These are phyloP conservation scores for Hymenopus coronatus DNA, from an alignment of 2,888 invertebrate species.

Conservation along the genomic window DNA sequence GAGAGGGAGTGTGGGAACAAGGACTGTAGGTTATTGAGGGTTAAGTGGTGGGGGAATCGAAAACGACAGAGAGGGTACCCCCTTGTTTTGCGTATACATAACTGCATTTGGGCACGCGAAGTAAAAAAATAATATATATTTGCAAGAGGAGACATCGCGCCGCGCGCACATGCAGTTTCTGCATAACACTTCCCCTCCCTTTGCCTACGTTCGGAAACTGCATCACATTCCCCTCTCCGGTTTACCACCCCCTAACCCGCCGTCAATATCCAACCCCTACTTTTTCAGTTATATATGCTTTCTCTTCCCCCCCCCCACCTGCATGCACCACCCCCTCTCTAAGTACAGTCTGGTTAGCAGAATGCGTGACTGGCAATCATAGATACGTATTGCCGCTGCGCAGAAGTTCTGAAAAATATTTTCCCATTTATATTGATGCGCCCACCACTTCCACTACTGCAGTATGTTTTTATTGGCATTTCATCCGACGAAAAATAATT, in stretches of 20 bases:
- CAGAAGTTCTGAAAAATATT: neutral
- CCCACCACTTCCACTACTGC: neutral
- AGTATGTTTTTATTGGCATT: neutral
- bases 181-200: neutral
- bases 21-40: neutral
- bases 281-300: slow-evolving; percentile 18
- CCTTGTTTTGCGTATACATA: neutral
- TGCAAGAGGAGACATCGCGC: neutral
- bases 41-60: neutral
- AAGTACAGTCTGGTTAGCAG: neutral
- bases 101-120: neutral
- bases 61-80: neutral
- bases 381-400: neutral
- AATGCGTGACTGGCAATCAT: neutral
- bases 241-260: neutral
- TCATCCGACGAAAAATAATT: neutral
- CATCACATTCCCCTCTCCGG: neutral
- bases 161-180: slow-evolving; percentile 13
- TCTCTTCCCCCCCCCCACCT: neutral
- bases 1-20: neutral
- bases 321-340: slow-evolving; percentile 1
- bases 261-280: slow-evolving; percentile 16
- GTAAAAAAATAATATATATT: slow-evolving; percentile 12
- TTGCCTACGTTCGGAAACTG: slow-evolving; percentile 1
- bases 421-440: neutral